Evolutionary conservation across 1,140 invertebrate species (phyloP), one percentile per base, ranked within the genome.

Genomic region (Drosophila aff.): DNA sequence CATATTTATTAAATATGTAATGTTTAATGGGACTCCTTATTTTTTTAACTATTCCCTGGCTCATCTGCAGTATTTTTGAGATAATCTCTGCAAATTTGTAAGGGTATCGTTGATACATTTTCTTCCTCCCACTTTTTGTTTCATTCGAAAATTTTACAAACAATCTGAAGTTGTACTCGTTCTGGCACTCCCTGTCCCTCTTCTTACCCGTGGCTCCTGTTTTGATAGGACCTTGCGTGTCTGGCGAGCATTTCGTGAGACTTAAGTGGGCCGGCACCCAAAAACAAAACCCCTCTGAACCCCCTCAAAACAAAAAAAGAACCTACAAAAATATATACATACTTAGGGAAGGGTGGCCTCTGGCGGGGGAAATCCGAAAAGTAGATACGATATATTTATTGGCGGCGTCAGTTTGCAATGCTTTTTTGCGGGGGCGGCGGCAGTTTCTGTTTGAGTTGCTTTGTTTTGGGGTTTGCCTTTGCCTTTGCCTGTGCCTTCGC

Each of bases 191-290:
- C 21, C 36, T 9, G 8, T 26, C 66, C 44, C 33, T 38, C 33
- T 26, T 26, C 13, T 9, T 28, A 7, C 47, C 18, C 6, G 1
- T 57, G 33, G 28, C 43, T 41, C 26, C 31, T 62, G 23, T 50
- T 71, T 33, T 46, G 75, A 46, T 66, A 44, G 59, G 75, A 43
- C 77, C 59, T 89, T 49, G 84, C 84, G 84, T 89, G 84, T 73
- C 81, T 84, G 85, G 63, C 74, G 78, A 72, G 74, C 85, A 81
- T 89, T 90, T 89, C 74, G 74, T 79, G 81, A 60, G 69, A 55
- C 77, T 89, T 89, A 89, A 89, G 84, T 89, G 85, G 84, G 85
- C 81, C 85, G 85, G 85, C 63, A 63, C 81, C 68, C 59, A 82
- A 69, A 72, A 72, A 76, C 46, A 78, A 61, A 57, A 57, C 36